Base-by-base conservation (phyloP, 2,797 vertebrate genomes). In the Rallus crepitans region DNA sequence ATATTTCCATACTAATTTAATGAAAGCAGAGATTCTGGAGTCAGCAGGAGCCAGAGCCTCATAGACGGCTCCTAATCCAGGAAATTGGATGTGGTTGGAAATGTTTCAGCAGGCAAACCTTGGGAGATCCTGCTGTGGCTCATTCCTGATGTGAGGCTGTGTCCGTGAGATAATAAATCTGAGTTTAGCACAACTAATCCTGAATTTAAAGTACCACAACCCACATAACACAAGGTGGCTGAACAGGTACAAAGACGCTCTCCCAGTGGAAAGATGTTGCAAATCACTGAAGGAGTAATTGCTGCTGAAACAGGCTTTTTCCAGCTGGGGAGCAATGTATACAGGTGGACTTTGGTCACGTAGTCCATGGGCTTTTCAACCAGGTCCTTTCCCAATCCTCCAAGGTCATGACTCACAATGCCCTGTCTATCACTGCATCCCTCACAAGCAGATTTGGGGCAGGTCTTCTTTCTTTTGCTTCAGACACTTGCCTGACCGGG, bases 1-100 rank as follows among this genome's bases (percentile, higher is more conserved):
- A 35, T 53, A 95, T 89, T 96, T 96, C 92, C 92, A 94, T 95
- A 92, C 75, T 57, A 33, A 82, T 90, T 93, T 87, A 94, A 95
- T 84, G 81, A 85, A 92, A 85, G 89, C 42, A 73, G 20, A 94
- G 75, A 77, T 73, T 87, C 92, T 82, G 53, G 68, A 94, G 90
- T 96, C 94, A 95, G 95, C 93, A 94, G 64, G 64, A 95, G 35
- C 31, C 23, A 11, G 48, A 96, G 83, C 60, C 78, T 87, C 71
- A 73, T 27, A 93, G 92, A 76, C 6, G 2, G 37, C 40, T 89
- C 60, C 91, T 87, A 94, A 77, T 89, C 73, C 81, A 97, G 92
- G 94, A 95, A 95, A 96, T 35, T 90, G 78, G 64, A 95, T 64
- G 87, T 95, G 86, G 77, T 23, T 90, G 86, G 68, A 94, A 92